phyloP scores from a whole-genome alignment of 2,888 invertebrate genomes.

The Microchrysa polita region DNA sequence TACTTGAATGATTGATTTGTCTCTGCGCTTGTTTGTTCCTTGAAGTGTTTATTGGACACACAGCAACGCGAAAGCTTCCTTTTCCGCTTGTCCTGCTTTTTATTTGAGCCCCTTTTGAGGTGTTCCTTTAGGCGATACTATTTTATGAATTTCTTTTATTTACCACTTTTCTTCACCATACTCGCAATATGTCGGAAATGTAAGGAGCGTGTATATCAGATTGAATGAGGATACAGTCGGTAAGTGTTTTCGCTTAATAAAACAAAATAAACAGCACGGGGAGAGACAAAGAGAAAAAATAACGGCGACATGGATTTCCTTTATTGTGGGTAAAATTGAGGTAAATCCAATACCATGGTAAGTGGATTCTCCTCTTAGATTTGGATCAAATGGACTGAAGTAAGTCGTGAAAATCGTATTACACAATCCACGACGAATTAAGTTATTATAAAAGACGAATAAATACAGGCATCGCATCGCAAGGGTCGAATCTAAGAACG shows the following conservation, averaged over 20 bases:
- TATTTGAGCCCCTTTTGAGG: slow-evolving; percentile 1
- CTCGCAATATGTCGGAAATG: background rate
- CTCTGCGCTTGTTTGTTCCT: slow-evolving; percentile 45
- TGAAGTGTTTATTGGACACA: slow-evolving; percentile 45
- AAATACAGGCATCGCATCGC: too few species aligned
- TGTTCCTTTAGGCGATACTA: background rate
- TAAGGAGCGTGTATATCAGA: background rate
- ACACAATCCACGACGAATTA: background rate
- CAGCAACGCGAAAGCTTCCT: slow-evolving; percentile 9
- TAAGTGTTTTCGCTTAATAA: slow-evolving; percentile 41
- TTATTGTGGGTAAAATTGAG: slow-evolving; percentile 5
- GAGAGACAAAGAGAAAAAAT: too few species aligned
- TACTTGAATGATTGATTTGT: slow-evolving; percentile 46
- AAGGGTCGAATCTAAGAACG: too few species aligned
- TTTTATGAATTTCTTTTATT: slow-evolving; percentile 20
- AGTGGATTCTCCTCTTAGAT: background rate
- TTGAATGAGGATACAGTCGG: background rate
- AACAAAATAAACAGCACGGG: background rate
- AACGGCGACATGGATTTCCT: background rate
- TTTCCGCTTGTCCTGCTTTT: slow-evolving; percentile 1
- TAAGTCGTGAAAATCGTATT: too few species aligned
- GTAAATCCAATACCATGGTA: slow-evolving; percentile 30
- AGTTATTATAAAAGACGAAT: background rate
- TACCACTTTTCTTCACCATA: background rate
- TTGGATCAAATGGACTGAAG: too few species aligned